Conservation (phyloP, 2,797 vertebrate genomes). For the Danio albolineatus region DNA sequence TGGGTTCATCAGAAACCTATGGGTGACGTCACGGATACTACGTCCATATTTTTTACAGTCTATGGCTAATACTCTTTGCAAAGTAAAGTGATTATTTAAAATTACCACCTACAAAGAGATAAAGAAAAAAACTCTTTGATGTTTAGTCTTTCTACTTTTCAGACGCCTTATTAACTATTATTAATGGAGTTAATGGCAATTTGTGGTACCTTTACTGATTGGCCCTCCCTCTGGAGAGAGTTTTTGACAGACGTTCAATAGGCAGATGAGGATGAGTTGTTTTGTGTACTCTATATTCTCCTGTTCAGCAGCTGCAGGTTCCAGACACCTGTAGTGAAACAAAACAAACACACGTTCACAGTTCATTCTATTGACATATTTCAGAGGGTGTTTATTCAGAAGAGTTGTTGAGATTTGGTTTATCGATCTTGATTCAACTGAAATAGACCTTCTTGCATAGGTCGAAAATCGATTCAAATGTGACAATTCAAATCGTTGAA, state of each 20-base stretch:
- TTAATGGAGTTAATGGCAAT: not conserved
- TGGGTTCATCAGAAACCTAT: too few species aligned
- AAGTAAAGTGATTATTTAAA: too few species aligned
- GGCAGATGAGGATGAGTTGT: slow-evolving; percentile 91
- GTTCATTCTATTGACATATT: not conserved
- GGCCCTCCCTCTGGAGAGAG: slow-evolving; percentile 79
- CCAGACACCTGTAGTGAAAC: slow-evolving; percentile 80
- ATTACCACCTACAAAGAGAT: not conserved
- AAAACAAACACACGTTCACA: not conserved
- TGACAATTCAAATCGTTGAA: too few species aligned
- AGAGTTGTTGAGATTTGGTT: not conserved
- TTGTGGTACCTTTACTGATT: slow-evolving; percentile 77
- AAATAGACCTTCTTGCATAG: too few species aligned
- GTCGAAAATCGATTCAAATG: too few species aligned
- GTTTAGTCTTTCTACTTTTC: too few species aligned
- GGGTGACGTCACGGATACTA: too few species aligned
- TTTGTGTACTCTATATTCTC: slow-evolving; percentile 91
- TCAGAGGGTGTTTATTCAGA: not conserved
- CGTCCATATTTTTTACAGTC: too few species aligned
- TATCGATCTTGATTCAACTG: too few species aligned
- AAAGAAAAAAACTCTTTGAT: not conserved
- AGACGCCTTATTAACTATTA: not conserved
- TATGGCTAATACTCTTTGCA: too few species aligned
- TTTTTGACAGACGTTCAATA: slow-evolving; percentile 88
- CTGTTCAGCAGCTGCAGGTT: slow-evolving; percentile 72